A percentile compares a stretch with the other conserved stretches of the same genome.
phyloP scores from a whole-genome alignment of 2,797 vertebrate species.

The Manis crassicaudata region DNA sequence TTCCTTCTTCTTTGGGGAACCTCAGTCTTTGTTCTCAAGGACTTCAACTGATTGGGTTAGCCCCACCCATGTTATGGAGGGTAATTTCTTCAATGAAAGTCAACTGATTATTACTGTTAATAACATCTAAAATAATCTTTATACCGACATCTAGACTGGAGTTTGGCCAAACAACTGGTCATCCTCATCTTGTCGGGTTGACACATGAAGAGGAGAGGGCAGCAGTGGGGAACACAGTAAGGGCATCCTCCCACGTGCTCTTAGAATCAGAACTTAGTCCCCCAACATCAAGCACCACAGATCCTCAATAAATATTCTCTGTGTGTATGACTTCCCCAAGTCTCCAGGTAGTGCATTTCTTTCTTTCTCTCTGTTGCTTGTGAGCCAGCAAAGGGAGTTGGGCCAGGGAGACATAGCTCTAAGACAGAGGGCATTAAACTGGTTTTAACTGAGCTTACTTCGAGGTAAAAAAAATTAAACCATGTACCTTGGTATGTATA shows the following conservation, averaged over 20 bases:
- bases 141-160: neutral
- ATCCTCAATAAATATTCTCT: too few species aligned
- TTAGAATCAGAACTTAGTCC: neutral
- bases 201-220: neutral
- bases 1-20: neutral
- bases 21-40: neutral
- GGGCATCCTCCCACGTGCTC: accelerated
- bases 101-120: neutral
- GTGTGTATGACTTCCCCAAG: accelerated
- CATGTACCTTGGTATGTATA: neutral
- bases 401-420: too few species aligned
- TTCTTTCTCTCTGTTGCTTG: neutral
- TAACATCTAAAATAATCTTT: neutral
- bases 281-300: neutral
- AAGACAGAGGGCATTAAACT: neutral
- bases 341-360: neutral
- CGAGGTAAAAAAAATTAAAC: neutral
- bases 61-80: neutral
- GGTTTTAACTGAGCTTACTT: neutral
- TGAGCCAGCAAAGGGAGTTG: neutral
- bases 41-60: neutral
- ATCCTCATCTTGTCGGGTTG: neutral
- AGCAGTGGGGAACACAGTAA: accelerated
- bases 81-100: neutral
- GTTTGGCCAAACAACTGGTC: neutral